Base-by-base conservation (phyloP, 2,797 vertebrate species). In the Rhodeus uyekii region DNA sequence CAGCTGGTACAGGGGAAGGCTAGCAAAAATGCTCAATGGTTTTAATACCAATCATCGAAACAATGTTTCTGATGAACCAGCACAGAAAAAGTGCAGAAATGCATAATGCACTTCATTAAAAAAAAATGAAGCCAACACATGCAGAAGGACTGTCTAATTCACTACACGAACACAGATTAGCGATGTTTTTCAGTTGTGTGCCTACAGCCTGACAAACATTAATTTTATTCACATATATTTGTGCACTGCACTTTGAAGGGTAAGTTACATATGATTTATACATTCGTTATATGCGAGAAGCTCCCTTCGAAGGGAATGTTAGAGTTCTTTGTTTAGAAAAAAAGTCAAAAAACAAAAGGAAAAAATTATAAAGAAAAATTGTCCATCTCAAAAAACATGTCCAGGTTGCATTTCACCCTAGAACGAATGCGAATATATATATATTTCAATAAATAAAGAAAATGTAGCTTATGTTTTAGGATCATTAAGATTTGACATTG, bases 211-310 rank as follows among this genome's bases (percentile, higher is more conserved):
- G 65, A 79, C 78, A 38, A 85, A 55, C 34, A 79, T 75, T 53
- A 29, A 36, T 13, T 87, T 75, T n/a, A 60, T 89, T 92, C 86
- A 89, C 85, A 89, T 89, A 89, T 91, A 87, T 85, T 82, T 87
- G 88, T 89, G 88, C 88, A 69, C 83, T 82, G 86, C 38, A 55
- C 69, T 89, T 90, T 85, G 87, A 83, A 67, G 73, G 58, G 36
- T 50, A 48, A 22, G 38, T 67, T 58, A 42, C 73, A 29, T 46
- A n/a, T 36, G 29, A 55, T 84, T 84, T 87, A 80, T 86, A 93
- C 92, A 93, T 94, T 93, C 91, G 92, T 80, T 81, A 83, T 87
- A 85, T 87, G 87, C 86, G 88, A 84, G 89, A 89, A 87, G 86
- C 88, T 87, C 72, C 88, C 87, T 84, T 84, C 82, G 18, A 76